A percentile compares a stretch with the other conserved stretches of the same genome.
phyloP scores from a whole-genome alignment of 2,797 vertebrate genomes.

The Columba guinea region DNA sequence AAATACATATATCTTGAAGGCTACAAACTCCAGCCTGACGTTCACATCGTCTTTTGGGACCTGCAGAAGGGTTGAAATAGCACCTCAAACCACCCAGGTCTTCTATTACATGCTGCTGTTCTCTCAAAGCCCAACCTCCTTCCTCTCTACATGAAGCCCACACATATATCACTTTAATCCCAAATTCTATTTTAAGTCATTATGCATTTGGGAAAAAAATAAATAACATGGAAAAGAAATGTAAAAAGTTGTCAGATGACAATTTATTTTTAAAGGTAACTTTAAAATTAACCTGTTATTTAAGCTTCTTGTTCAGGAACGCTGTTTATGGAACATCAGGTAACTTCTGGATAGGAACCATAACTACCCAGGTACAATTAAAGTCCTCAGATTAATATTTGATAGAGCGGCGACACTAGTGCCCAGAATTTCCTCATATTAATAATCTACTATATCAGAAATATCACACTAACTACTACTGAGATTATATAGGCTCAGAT shows the following conservation, averaged over 20 bases:
- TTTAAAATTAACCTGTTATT: neutral
- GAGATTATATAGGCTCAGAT: neutral
- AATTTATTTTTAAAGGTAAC: neutral
- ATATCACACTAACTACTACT: neutral
- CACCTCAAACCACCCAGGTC: neutral
- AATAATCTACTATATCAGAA: fast-evolving
- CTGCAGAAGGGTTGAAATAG: neutral
- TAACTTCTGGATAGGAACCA: neutral
- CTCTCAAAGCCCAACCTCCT: neutral
- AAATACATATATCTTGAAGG: neutral
- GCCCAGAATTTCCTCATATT: neutral
- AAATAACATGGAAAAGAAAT: neutral
- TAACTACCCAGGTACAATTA: neutral
- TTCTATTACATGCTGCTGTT: neutral
- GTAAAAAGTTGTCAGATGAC: neutral
- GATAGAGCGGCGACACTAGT: neutral
- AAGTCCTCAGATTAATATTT: neutral
- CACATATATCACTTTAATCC: fast-evolving
- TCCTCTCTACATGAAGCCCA: neutral
- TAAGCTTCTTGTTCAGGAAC: neutral
- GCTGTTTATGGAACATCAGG: neutral
- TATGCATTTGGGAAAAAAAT: neutral
- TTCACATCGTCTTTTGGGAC: fast-evolving
- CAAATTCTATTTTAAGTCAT: neutral
- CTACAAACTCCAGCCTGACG: neutral